A percentile compares a stretch with the other conserved stretches of the same genome.
Evolutionary conservation across 2,888 invertebrate genomes (phyloP).

Genomic region (Mycalesis mineus): DNA sequence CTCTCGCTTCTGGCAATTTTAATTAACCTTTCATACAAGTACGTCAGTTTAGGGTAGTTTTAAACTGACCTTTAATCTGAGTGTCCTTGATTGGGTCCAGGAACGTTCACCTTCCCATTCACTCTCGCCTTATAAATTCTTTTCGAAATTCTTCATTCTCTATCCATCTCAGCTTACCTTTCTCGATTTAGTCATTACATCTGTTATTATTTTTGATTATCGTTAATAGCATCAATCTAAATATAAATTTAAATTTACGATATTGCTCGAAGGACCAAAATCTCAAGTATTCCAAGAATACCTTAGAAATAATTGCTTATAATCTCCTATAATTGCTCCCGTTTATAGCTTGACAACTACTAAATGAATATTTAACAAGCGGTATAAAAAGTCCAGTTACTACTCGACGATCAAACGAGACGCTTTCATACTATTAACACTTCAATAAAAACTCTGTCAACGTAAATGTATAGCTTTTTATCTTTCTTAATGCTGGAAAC

Average conservation of each 20-base stretch:
- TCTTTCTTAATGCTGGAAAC: background rate
- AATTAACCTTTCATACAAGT: too few relatives aligned
- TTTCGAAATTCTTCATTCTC: too few relatives aligned
- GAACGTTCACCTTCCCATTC: too few relatives aligned
- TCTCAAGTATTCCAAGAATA: background rate
- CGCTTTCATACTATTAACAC: conserved; percentile 21
- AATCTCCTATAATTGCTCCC: background rate
- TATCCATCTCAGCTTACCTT: too few relatives aligned
- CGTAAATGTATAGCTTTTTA: background rate
- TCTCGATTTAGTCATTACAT: too few relatives aligned
- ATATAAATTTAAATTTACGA: background rate
- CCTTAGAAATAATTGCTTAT: background rate
- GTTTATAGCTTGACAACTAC: background rate
- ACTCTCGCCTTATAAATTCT: too few relatives aligned
- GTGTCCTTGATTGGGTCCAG: too few relatives aligned
- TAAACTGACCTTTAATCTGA: too few relatives aligned
- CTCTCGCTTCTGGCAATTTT: too few relatives aligned
- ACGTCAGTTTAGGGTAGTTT: too few relatives aligned
- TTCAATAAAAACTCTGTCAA: conserved; percentile 24
- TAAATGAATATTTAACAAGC: background rate
- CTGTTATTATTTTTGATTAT: too few relatives aligned
- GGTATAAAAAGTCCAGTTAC: conserved; percentile 9
- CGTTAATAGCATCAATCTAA: too few relatives aligned
- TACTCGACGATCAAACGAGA: conserved; percentile 12
- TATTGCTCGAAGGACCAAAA: background rate